Evolutionary conservation across 2,797 vertebrate species (phyloP).

Genomic region (Antrozous pallidus): DNA sequence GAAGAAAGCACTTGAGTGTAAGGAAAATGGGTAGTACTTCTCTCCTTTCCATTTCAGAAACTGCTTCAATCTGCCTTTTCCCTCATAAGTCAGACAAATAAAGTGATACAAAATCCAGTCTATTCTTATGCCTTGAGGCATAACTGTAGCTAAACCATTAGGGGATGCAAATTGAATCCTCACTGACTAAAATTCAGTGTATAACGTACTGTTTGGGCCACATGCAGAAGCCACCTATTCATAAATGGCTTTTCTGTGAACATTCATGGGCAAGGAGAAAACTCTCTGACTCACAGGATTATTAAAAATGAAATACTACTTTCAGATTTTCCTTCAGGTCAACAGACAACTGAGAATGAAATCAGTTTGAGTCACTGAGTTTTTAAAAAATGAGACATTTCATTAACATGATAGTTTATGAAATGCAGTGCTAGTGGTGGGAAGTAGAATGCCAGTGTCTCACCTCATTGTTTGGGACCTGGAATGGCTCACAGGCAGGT

Average conservation of each 20-base stretch:
- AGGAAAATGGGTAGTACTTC: not conserved
- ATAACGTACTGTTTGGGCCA: not conserved
- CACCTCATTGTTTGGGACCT: not conserved
- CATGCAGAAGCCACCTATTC: not conserved
- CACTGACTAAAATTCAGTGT: conserved; percentile 27
- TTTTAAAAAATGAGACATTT: conserved; percentile 21
- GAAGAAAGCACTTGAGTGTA: not conserved
- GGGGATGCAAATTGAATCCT: conserved; percentile 63
- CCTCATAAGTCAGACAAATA: conserved; percentile 53
- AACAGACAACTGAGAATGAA: not conserved
- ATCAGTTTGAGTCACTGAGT: conserved; percentile 2
- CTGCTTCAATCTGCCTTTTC: conserved; percentile 10
- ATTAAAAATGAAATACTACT: conserved; percentile 7
- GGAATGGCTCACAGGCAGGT: not conserved
- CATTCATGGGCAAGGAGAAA: not conserved
- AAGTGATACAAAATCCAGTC: conserved; percentile 58
- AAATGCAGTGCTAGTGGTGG: not conserved
- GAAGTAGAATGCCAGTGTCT: not conserved
- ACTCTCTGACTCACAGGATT: not conserved
- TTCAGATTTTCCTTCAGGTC: not conserved
- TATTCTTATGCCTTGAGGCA: conserved; percentile 64
- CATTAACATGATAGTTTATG: conserved; percentile 1
- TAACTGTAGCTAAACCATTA: conserved; percentile 42
- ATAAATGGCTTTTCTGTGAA: not conserved
- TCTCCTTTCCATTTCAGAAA: conserved; percentile 39